Evolutionary conservation across 1,140 invertebrate genomes (phyloP).

Genomic region (Homarus americanus): DNA sequence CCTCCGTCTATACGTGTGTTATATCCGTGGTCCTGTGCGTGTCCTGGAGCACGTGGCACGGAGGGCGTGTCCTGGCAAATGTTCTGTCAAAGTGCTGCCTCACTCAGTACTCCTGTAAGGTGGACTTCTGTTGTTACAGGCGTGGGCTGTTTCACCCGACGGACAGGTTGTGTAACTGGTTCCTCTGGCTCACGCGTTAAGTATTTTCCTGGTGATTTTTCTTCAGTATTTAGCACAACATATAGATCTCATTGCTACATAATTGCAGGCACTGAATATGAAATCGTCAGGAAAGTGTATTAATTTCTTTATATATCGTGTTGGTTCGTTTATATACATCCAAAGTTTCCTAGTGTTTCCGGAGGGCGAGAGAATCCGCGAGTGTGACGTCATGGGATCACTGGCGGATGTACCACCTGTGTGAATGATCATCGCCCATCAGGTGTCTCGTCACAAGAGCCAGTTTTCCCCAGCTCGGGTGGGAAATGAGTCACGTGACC

Average conservation of each 20-base stretch:
- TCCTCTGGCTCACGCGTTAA: too few relatives aligned
- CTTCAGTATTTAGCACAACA: neutral
- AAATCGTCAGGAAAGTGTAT: neutral
- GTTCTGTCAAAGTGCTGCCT: too few relatives aligned
- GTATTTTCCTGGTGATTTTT: too few relatives aligned
- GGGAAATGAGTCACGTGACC: constrained; percentile 23
- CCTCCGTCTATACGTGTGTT: too few relatives aligned
- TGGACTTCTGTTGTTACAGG: too few relatives aligned
- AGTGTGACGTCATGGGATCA: constrained; percentile 10
- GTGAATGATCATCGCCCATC: neutral
- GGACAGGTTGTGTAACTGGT: too few relatives aligned
- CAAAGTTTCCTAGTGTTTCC: neutral
- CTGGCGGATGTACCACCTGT: neutral
- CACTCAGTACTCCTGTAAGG: too few relatives aligned
- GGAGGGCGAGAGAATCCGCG: constrained; percentile 34
- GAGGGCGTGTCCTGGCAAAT: too few relatives aligned
- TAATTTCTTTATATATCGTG: neutral
- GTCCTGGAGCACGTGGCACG: too few relatives aligned
- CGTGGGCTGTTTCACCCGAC: too few relatives aligned
- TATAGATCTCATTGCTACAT: neutral
- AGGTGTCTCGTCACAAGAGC: neutral
- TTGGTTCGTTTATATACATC: neutral
- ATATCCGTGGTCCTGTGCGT: too few relatives aligned
- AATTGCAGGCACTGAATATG: neutral
- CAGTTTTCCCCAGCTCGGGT: neutral